phyloP scores from a whole-genome alignment of 2,113 vertebrate genomes.

The Salvator merianae region DNA sequence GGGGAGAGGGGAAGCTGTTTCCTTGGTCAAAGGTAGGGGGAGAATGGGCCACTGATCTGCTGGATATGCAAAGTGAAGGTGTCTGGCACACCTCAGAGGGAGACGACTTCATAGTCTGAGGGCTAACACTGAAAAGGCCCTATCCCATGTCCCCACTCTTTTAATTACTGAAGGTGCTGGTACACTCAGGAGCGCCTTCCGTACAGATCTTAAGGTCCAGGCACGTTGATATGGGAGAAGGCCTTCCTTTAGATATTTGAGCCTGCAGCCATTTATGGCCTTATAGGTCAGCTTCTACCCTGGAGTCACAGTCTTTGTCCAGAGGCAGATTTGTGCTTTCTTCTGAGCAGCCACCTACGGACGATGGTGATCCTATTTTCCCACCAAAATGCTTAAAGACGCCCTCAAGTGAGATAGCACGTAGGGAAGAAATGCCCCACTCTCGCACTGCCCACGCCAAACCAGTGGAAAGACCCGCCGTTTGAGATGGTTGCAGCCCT shows the following conservation, averaged over 20 bases:
- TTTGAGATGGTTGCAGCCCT: background rate
- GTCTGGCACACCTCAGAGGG: background rate
- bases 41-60: no score
- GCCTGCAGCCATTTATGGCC: no score
- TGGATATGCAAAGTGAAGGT: background rate
- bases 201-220: background rate
- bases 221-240: no score
- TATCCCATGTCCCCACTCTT: background rate
- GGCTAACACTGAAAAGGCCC: background rate
- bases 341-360: no score
- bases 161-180: background rate
- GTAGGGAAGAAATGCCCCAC: no score
- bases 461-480: background rate
- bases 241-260: background rate
- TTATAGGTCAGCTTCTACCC: no score
- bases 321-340: background rate
- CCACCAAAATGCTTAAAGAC: background rate
- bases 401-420: background rate
- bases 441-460: background rate
- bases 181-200: background rate
- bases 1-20: no score
- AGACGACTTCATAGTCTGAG: background rate
- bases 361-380: background rate
- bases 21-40: no score
- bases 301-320: no score